Evolutionary conservation across 2,797 vertebrate genomes (phyloP).

Genomic region (Catamblyrhynchus diadema): DNA sequence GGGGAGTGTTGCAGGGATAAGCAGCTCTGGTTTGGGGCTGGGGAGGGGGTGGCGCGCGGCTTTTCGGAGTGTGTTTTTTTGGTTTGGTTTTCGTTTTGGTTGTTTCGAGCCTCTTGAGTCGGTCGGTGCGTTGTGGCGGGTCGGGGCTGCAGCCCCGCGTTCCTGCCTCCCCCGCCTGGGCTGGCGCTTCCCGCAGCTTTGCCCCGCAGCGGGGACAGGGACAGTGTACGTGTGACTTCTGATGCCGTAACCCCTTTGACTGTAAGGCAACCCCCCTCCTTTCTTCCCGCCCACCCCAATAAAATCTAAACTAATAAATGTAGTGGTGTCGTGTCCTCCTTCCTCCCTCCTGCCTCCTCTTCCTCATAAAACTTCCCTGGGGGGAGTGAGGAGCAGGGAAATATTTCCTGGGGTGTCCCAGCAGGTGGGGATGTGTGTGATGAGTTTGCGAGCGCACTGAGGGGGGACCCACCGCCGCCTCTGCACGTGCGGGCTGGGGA

Average conservation of each 20-base stretch:
- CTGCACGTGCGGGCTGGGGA: neutral
- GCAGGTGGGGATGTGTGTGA: neutral
- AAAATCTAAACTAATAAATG: conserved; percentile 72
- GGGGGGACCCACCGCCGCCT: neutral
- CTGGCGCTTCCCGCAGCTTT: neutral
- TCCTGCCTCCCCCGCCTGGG: neutral
- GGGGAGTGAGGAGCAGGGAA: neutral
- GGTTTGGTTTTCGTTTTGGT: neutral
- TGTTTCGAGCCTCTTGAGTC: neutral
- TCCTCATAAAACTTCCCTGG: neutral
- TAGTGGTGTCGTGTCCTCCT: conserved; percentile 61
- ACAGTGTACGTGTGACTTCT: conserved; percentile 54
- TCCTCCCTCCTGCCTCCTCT: neutral
- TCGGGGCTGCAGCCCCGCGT: neutral
- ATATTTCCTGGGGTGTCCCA: neutral
- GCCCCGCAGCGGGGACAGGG: neutral
- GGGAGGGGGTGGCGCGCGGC: neutral
- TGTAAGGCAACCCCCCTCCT: conserved; percentile 68
- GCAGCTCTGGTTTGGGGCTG: conserved; percentile 54
- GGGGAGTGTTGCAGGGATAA: neutral
- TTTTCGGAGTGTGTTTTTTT: neutral
- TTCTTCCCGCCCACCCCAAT: conserved; percentile 63
- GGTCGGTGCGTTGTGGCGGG: neutral
- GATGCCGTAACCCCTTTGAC: conserved; percentile 67
- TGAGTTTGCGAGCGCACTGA: neutral